A percentile compares a stretch with the other conserved stretches of the same genome.
Conservation (phyloP, 2,797 vertebrate species). For the Sebastes itinus region DNA sequence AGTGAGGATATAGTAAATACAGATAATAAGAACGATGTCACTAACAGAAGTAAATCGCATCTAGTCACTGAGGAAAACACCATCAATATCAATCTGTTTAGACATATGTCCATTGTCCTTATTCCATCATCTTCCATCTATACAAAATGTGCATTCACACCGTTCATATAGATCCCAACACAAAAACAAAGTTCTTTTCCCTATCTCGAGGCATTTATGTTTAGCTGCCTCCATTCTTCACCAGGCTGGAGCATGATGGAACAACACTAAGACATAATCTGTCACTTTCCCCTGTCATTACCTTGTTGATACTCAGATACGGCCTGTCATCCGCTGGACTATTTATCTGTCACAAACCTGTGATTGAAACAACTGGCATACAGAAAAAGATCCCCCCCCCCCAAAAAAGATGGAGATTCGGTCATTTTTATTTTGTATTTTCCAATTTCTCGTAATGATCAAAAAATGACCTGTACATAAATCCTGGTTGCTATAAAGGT, state of each 20-base stretch:
- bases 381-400: constrained; percentile 21
- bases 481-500: constrained; percentile 51
- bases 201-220: constrained; percentile 47
- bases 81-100: constrained; percentile 35
- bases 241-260: constrained; percentile 70
- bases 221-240: constrained; percentile 55
- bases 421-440: constrained; percentile 61
- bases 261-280: constrained; percentile 73
- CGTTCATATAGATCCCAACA: constrained; percentile 32
- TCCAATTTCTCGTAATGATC: constrained; percentile 67
- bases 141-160: constrained; percentile 14
- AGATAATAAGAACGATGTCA: constrained; percentile 50
- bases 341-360: constrained; percentile 69
- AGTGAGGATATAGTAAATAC: constrained; percentile 33
- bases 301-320: constrained; percentile 77
- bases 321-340: constrained; percentile 49
- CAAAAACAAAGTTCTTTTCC: constrained; percentile 33
- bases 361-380: constrained; percentile 73
- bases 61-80: constrained; percentile 39
- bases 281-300: constrained; percentile 78
- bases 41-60: constrained; percentile 35
- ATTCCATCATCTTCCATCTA: constrained; percentile 12
- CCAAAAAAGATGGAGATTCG: constrained; percentile 27
- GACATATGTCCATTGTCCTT: background rate
- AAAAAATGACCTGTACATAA: constrained; percentile 70